These are phyloP conservation scores for Numenius arquata DNA, from an alignment of 2,113 vertebrate genomes.

Conservation along the genomic window DNA sequence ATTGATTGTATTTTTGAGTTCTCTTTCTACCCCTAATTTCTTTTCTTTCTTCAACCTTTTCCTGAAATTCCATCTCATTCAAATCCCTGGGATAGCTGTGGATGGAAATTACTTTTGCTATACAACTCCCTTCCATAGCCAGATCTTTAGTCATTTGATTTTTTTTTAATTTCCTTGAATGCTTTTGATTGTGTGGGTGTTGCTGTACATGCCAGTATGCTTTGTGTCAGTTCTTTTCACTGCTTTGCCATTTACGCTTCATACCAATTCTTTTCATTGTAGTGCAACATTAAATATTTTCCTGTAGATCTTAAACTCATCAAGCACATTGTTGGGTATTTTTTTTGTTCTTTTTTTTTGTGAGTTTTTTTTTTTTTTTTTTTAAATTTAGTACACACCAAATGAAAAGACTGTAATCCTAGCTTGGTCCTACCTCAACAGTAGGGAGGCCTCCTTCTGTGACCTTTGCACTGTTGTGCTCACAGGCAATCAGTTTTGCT, in stretches of 20 bases:
- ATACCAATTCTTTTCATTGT: slow-evolving; percentile 41
- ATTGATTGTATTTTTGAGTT: neutral
- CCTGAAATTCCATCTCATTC: slow-evolving; percentile 21
- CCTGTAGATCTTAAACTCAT: slow-evolving; percentile 26
- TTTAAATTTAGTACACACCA: neutral
- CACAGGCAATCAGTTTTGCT: slow-evolving; percentile 14
- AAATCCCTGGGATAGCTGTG: neutral
- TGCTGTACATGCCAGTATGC: slow-evolving; percentile 47
- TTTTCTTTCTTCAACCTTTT: neutral
- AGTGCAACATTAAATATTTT: slow-evolving; percentile 41
- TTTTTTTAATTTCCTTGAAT: slow-evolving; percentile 30
- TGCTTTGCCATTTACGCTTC: slow-evolving; percentile 48
- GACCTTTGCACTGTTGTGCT: neutral
- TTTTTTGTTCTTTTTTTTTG: neutral
- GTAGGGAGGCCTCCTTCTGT: neutral
- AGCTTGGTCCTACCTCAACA: neutral
- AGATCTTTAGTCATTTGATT: slow-evolving; percentile 37
- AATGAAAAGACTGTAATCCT: neutral
- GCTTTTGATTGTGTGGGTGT: slow-evolving; percentile 58
- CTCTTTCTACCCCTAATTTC: neutral
- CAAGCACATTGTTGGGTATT: neutral
- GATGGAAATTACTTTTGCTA: slow-evolving; percentile 41
- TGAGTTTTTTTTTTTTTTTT: neutral
- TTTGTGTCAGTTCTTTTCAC: slow-evolving; percentile 62
- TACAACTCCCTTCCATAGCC: neutral